Base-by-base conservation (phyloP, 2,888 invertebrate species). In the Proisotoma minuta region DNA sequence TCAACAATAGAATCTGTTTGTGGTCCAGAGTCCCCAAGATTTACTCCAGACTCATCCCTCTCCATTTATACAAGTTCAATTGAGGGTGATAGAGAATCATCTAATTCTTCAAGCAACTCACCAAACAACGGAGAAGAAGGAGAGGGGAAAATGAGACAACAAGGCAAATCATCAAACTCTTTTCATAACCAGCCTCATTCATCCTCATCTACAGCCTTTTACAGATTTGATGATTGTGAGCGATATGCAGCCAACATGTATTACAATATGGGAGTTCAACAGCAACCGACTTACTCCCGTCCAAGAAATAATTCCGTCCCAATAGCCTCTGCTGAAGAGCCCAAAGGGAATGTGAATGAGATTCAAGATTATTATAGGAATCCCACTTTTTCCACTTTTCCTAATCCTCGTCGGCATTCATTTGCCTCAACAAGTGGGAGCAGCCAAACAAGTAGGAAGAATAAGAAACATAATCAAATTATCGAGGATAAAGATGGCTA, bases 241-340 rank as follows among this genome's bases (percentile, higher is more conserved):
- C 58, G 63, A 18, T 72, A 68, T 57, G 70, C 72, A 3, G 67
- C 70, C 0, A 72, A 72, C 22, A 72, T 70, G 72, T 72, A 67
- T 22, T 72, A 72, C 57, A 70, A 72, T 49, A 63, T 69, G 40
- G 72, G 72, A 18, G 53, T 60, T 40, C 62, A 60, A 51, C 60
- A 64, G 43, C 62, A 60, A 51, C 60, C 61, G 43, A 48, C 58
- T 29, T 56, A 39, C 29, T 26, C 53, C 20, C 64, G 59, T 29
- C 59, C 64, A 22, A 50, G 62, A 27, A 68, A 63, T 51, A 59
- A 56, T 58, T 58, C 58, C 18, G 54, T 62, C 15, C 58, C 60
- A 26, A 29, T 62, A 22, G 27, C 61, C 1, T 40, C 52, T 2
- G 51, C 51, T 3, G 26, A 58, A 29, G 22, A 22, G 10, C 5